Conservation (phyloP, 2,797 vertebrate species). For the Acanthiza pusilla region DNA sequence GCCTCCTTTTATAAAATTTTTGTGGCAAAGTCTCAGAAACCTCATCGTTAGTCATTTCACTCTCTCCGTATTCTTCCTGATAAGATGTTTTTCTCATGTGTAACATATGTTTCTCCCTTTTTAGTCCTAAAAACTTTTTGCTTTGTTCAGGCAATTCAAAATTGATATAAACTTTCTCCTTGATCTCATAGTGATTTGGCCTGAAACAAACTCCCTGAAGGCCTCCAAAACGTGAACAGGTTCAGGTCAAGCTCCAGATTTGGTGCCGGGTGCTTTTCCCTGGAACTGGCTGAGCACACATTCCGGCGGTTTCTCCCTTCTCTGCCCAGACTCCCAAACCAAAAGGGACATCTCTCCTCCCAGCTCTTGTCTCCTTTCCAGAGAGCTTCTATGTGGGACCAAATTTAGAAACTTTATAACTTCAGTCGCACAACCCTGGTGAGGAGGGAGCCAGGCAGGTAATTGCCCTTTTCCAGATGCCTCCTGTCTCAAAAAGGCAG, state of each 20-base stretch:
- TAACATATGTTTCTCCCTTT: slow-evolving; percentile 58
- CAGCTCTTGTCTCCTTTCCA: not conserved
- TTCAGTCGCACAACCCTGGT: not conserved
- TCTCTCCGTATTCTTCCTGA: slow-evolving; percentile 54
- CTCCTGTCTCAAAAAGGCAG: not conserved
- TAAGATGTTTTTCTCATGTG: slow-evolving; percentile 65
- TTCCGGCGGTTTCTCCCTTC: not conserved
- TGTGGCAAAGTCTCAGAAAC: slow-evolving; percentile 33
- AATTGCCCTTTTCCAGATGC: not conserved
- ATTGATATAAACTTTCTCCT: slow-evolving; percentile 31
- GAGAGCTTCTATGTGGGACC: not conserved
- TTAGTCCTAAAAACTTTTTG: slow-evolving; percentile 52
- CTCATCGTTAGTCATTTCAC: slow-evolving; percentile 42
- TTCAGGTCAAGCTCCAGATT: slow-evolving; percentile 17
- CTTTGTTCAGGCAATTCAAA: slow-evolving; percentile 59
- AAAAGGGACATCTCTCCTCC: not conserved
- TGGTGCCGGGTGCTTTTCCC: not conserved
- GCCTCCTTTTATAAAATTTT: not conserved
- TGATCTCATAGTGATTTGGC: slow-evolving; percentile 12
- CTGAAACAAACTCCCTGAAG: not conserved
- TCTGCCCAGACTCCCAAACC: not conserved
- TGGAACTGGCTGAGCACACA: not conserved
- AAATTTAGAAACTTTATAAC: not conserved
- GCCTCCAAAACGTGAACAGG: not conserved
- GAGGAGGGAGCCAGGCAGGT: not conserved